These are phyloP conservation scores for Cinclus mexicanus DNA, from an alignment of 2,113 vertebrate species.

Conservation along the genomic window DNA sequence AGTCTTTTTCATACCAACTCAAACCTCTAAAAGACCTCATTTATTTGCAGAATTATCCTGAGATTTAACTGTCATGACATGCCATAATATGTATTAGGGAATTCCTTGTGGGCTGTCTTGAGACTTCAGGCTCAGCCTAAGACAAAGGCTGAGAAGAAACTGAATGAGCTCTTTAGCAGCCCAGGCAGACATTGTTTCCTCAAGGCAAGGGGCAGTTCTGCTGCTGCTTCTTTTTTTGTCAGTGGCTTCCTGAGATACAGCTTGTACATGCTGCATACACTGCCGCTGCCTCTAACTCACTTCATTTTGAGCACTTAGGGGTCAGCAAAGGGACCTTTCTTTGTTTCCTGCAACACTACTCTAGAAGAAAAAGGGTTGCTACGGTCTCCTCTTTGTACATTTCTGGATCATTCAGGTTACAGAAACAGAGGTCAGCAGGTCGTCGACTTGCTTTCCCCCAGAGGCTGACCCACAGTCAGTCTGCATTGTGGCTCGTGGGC, in stretches of 20 bases:
- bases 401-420: background rate
- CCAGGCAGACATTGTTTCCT: background rate
- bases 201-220: background rate
- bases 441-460: background rate
- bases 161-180: background rate
- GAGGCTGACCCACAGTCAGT: background rate
- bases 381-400: accelerated
- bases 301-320: background rate
- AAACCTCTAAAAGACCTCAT: background rate
- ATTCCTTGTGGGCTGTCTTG: background rate
- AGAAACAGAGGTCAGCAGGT: background rate
- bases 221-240: background rate
- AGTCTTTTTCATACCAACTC: background rate
- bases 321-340: background rate
- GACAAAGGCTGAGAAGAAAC: background rate
- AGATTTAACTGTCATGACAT: background rate
- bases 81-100: background rate
- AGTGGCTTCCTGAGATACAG: background rate
- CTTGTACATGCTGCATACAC: accelerated
- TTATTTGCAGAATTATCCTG: background rate
- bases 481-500: background rate
- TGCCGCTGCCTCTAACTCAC: background rate
- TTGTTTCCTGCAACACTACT: background rate
- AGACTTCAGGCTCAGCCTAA: background rate
- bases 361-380: background rate